phyloP scores from a whole-genome alignment of 2,888 invertebrate species.

The Caenorhabditis panamensis region DNA sequence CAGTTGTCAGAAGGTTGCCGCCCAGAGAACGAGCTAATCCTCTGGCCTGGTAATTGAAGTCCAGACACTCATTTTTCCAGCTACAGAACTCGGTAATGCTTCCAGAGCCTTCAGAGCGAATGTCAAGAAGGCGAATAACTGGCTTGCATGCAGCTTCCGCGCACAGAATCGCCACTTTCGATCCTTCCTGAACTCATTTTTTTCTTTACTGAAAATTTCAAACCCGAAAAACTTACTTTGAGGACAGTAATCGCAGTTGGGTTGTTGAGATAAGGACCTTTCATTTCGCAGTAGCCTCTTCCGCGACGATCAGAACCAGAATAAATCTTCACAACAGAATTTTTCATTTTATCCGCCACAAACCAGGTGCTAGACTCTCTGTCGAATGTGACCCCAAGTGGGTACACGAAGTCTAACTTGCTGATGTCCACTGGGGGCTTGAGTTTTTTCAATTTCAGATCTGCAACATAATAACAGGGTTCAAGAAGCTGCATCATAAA shows the following conservation, averaged over 20 bases:
- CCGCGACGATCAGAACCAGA: not conserved
- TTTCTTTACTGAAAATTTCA: slow-evolving; percentile 2
- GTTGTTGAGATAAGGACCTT: not conserved
- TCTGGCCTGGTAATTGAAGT: slow-evolving; percentile 12
- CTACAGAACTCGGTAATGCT: slow-evolving; percentile 15
- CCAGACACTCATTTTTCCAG: not conserved
- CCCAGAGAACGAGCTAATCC: slow-evolving; percentile 35
- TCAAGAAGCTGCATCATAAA: not conserved
- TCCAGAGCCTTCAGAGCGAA: too few relatives aligned
- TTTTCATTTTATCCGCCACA: slow-evolving; percentile 9
- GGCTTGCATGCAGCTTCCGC: not conserved
- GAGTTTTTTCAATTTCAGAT: slow-evolving; percentile 1
- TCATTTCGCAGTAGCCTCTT: not conserved
- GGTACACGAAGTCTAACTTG: slow-evolving; percentile 9
- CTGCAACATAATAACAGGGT: slow-evolving; percentile 10
- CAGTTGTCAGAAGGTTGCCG: slow-evolving; percentile 43
- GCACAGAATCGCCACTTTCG: slow-evolving; percentile 51
- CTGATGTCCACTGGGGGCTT: not conserved
- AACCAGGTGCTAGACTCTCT: slow-evolving; percentile 30
- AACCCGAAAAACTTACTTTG: slow-evolving; percentile 20
- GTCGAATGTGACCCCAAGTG: slow-evolving; percentile 62
- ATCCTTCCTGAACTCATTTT: slow-evolving; percentile 41
- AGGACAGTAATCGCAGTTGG: slow-evolving; percentile 42
- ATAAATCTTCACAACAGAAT: slow-evolving; percentile 29
- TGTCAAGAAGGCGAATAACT: slow-evolving; percentile 4